Conservation (phyloP, 1,140 invertebrate genomes). For the Contarinia nasturtii region DNA sequence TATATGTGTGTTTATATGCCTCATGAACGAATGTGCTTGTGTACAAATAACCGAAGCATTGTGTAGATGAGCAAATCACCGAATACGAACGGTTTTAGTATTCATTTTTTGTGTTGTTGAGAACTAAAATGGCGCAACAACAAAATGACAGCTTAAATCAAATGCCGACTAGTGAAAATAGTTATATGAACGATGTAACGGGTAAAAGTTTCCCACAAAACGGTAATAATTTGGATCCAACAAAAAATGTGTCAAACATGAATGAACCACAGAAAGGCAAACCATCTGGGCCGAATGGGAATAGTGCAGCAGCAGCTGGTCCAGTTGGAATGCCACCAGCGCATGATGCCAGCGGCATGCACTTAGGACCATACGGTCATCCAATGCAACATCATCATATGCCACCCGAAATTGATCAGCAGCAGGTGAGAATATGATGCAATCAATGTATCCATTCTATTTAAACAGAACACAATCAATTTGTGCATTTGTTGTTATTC, state of each 20-base stretch:
- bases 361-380: no score
- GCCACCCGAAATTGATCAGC: no score
- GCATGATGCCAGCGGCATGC: not conserved
- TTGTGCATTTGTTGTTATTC: no score
- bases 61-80: not conserved
- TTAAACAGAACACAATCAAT: no score
- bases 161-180: slow-evolving; percentile 2
- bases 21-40: no score
- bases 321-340: not conserved
- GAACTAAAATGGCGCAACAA: slow-evolving; percentile 5
- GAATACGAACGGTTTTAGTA: not conserved
- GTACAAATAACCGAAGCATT: no score
- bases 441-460: no score
- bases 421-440: no score
- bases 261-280: not conserved
- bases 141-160: slow-evolving; percentile 4
- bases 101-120: not conserved
- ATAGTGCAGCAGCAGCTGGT: not conserved
- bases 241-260: not conserved
- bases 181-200: slow-evolving; percentile 2
- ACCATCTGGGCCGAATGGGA: not conserved
- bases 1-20: no score
- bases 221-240: not conserved
- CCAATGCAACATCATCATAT: no score
- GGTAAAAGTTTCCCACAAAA: not conserved